phyloP scores from a whole-genome alignment of 2,797 vertebrate species.

The Liparis tanakae region DNA sequence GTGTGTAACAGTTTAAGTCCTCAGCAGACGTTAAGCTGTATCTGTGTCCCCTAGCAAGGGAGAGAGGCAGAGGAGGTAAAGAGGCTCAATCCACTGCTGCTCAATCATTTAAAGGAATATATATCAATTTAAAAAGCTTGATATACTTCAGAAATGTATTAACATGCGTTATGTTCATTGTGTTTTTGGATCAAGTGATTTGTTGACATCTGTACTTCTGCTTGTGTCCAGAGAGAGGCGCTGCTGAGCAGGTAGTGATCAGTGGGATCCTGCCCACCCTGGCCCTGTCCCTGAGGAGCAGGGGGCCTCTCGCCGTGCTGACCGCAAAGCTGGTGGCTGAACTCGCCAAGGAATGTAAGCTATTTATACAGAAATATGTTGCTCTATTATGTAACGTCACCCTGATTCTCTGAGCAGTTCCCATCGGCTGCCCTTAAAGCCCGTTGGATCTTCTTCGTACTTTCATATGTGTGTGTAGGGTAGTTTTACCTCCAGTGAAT shows the following conservation, averaged over 20 bases:
- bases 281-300: slow-evolving; percentile 82
- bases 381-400: neutral
- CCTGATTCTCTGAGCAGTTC: neutral
- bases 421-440: neutral
- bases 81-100: slow-evolving; percentile 1
- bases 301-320: slow-evolving; percentile 79
- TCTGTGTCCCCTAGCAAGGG: slow-evolving; percentile 55
- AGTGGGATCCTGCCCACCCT: slow-evolving; percentile 85
- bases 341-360: slow-evolving; percentile 87
- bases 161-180: neutral
- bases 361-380: neutral
- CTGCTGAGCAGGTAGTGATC: slow-evolving; percentile 81
- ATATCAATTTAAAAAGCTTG: neutral
- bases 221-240: slow-evolving; percentile 80
- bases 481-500: neutral
- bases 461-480: neutral
- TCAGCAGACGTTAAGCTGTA: slow-evolving; percentile 64
- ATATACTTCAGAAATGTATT: neutral
- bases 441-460: too few species aligned
- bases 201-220: slow-evolving; percentile 21
- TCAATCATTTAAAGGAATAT: neutral
- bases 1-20: slow-evolving; percentile 50
- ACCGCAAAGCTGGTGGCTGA: slow-evolving; percentile 87
- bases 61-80: slow-evolving; percentile 30
- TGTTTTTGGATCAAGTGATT: neutral